These are phyloP conservation scores for Rallus crepitans DNA, from an alignment of 2,797 vertebrate genomes.

Conservation along the genomic window DNA sequence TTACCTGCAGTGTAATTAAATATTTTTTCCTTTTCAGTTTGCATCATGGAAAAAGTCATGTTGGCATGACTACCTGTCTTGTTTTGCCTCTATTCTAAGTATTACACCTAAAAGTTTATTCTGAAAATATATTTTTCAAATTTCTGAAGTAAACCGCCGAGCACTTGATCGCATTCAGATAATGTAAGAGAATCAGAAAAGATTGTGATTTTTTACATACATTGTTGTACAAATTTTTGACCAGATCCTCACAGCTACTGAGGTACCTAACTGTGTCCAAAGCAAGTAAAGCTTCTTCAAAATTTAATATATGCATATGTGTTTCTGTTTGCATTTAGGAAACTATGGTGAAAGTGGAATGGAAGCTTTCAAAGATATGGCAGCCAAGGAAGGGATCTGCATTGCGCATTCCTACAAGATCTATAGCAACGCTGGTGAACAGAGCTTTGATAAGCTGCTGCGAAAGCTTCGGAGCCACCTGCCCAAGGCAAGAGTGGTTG, in stretches of 20 bases:
- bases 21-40: not conserved
- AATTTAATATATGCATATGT: not conserved
- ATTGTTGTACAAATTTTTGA: not conserved
- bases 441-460: slow-evolving; percentile 95
- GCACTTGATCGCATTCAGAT: not conserved
- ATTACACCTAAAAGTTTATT: not conserved
- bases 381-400: slow-evolving; percentile 96
- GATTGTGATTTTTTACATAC: not conserved
- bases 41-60: not conserved
- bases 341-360: slow-evolving; percentile 99
- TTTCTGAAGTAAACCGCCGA: not conserved
- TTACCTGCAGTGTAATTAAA: not conserved
- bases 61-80: not conserved
- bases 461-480: slow-evolving; percentile 90
- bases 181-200: not conserved
- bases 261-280: not conserved
- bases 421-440: slow-evolving; percentile 96
- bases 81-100: not conserved
- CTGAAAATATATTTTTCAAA: not conserved
- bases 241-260: not conserved
- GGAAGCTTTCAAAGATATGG: slow-evolving; percentile 98
- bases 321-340: slow-evolving; percentile 78
- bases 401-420: slow-evolving; percentile 99
- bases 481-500: slow-evolving; percentile 97
- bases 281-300: not conserved